phyloP scores from a whole-genome alignment of 2,888 invertebrate genomes.

The Napeogenes sylphis region DNA sequence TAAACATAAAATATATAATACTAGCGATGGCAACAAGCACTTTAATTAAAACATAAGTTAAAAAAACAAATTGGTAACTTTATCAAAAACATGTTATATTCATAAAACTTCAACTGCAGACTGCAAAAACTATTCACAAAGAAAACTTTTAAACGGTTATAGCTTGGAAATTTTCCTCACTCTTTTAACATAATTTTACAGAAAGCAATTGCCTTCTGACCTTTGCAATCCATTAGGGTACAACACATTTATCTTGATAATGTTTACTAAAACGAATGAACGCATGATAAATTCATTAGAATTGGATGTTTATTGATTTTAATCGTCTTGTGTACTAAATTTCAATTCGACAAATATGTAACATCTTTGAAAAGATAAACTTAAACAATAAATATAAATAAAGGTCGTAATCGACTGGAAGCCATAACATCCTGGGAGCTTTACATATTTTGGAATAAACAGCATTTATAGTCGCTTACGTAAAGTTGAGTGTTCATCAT shows the following conservation, averaged over 20 bases:
- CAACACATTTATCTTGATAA: background rate
- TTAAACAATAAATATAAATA: too few relatives aligned
- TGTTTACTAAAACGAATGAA: background rate
- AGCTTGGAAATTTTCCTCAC: constrained; percentile 4
- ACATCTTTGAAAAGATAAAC: too few relatives aligned
- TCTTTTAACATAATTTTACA: constrained; percentile 1
- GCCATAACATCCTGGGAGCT: too few relatives aligned
- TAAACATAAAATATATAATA: too few relatives aligned
- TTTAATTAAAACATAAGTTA: background rate
- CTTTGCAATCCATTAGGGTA: constrained; percentile 14
- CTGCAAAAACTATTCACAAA: constrained; percentile 3
- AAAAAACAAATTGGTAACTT: background rate
- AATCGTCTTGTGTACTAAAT: too few relatives aligned
- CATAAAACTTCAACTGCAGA: background rate
- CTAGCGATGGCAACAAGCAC: too few relatives aligned
- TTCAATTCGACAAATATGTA: too few relatives aligned
- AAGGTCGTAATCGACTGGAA: too few relatives aligned
- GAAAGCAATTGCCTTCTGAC: constrained; percentile 12
- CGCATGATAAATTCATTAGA: too few relatives aligned
- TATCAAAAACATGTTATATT: background rate
- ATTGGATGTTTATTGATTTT: too few relatives aligned
- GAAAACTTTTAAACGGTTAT: constrained; percentile 10
- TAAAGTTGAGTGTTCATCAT: constrained; percentile 15
- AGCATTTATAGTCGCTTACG: constrained; percentile 12
- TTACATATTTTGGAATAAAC: constrained; percentile 16